Evolutionary conservation across 2,797 vertebrate genomes (phyloP).

Genomic region (Fratercula arctica): DNA sequence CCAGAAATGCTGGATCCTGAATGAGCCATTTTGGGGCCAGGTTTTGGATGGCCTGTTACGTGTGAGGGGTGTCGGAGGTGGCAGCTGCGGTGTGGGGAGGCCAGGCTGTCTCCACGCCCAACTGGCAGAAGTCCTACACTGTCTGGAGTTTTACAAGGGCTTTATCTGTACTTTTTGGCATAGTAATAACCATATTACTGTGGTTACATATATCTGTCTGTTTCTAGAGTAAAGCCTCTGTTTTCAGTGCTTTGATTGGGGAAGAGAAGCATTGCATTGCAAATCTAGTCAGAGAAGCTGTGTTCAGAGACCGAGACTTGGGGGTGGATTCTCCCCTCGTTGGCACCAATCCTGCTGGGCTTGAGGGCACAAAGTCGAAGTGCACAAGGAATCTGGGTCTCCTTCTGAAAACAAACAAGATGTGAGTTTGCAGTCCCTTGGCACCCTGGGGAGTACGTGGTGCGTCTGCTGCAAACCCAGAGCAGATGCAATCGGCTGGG

Average conservation of each 20-base stretch:
- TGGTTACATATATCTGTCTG: background rate
- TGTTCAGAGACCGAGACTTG: background rate
- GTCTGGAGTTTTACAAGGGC: background rate
- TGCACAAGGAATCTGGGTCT: background rate
- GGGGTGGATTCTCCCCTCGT: background rate
- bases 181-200: background rate
- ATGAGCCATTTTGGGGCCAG: background rate
- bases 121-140: background rate
- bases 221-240: background rate
- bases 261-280: background rate
- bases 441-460: background rate
- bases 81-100: background rate
- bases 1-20: background rate
- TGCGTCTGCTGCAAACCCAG: background rate
- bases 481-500: background rate
- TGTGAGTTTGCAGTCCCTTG: background rate
- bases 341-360: constrained; percentile 45
- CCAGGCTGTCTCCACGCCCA: background rate
- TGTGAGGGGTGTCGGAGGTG: background rate
- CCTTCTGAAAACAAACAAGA: constrained; percentile 31
- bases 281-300: background rate
- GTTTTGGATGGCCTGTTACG: background rate
- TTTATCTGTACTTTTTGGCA: background rate
- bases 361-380: constrained; percentile 41
- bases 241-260: background rate